Evolutionary conservation across 2,888 invertebrate genomes (phyloP).

Genomic region (Kuschelorhynchus macadamiae): DNA sequence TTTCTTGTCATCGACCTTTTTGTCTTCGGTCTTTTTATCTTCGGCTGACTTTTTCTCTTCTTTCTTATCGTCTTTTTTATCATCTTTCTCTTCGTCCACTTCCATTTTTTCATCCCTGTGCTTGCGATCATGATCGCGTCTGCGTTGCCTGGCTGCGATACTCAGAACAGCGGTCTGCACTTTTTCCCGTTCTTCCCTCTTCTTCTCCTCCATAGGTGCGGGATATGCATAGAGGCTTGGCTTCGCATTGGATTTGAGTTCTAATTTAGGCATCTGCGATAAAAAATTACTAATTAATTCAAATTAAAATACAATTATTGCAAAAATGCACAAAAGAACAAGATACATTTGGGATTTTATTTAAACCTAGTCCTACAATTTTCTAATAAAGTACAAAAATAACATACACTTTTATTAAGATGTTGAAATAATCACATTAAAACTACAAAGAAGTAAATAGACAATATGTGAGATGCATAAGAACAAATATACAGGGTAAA

Average conservation of each 20-base stretch:
- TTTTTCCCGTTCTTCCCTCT: conserved; percentile 97
- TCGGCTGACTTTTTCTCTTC: conserved; percentile 61
- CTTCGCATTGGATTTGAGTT: conserved; percentile 92
- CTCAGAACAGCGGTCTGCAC: conserved; percentile 98
- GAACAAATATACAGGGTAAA: too few species aligned
- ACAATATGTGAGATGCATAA: too few species aligned
- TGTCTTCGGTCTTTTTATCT: conserved; percentile 52
- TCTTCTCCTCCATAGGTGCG: conserved; percentile 97
- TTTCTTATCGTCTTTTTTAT: conserved; percentile 85
- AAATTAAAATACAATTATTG: neutral
- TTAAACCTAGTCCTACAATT: too few species aligned
- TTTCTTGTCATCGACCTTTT: conserved; percentile 57
- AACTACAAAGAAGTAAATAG: too few species aligned
- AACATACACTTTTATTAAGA: too few species aligned
- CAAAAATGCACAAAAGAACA: too few species aligned
- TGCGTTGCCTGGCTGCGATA: conserved; percentile 93
- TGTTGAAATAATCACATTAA: too few species aligned
- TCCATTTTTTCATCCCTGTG: conserved; percentile 85
- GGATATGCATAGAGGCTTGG: conserved; percentile 98
- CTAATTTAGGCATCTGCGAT: conserved; percentile 86
- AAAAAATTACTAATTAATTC: neutral
- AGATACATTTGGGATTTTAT: too few species aligned
- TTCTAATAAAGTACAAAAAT: too few species aligned
- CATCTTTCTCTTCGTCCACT: conserved; percentile 62
- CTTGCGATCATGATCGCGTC: conserved; percentile 83